phyloP scores from a whole-genome alignment of 1,140 invertebrate species.

The Scaptomyza montana region DNA sequence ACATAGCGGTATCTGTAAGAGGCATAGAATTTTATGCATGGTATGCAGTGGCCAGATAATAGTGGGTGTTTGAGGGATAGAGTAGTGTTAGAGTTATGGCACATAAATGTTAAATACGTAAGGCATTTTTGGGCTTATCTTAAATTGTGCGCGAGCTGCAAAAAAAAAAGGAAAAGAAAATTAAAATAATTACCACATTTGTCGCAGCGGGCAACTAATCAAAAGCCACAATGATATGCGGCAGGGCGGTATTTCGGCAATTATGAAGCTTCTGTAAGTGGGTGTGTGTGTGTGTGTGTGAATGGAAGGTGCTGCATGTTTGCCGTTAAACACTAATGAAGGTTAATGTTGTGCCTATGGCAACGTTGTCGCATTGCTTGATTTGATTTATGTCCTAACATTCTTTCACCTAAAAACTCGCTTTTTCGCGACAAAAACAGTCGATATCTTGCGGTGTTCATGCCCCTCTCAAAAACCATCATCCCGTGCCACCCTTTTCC shows the following conservation, averaged over 20 bases:
- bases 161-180: conserved; percentile 32
- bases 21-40: conserved; percentile 26
- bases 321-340: conserved; percentile 55
- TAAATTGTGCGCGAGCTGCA: conserved; percentile 52
- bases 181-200: conserved; percentile 81
- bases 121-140: conserved; percentile 55
- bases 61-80: background rate
- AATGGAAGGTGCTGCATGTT: conserved; percentile 18
- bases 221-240: conserved; percentile 63
- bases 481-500: conserved; percentile 17
- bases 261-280: conserved; percentile 53
- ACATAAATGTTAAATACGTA: conserved; percentile 63
- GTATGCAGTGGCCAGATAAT: conserved; percentile 31
- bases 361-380: conserved; percentile 20
- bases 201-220: conserved; percentile 73
- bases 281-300: background rate
- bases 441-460: conserved; percentile 37
- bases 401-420: conserved; percentile 39
- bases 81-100: conserved; percentile 46
- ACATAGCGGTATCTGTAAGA: background rate
- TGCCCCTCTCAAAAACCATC: background rate
- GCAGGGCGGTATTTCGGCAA: conserved; percentile 43
- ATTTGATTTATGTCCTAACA: conserved; percentile 49
- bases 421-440: conserved; percentile 5
- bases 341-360: conserved; percentile 32